Evolutionary conservation across 1,140 invertebrate genomes (phyloP).

Genomic region (Battus philenor): DNA sequence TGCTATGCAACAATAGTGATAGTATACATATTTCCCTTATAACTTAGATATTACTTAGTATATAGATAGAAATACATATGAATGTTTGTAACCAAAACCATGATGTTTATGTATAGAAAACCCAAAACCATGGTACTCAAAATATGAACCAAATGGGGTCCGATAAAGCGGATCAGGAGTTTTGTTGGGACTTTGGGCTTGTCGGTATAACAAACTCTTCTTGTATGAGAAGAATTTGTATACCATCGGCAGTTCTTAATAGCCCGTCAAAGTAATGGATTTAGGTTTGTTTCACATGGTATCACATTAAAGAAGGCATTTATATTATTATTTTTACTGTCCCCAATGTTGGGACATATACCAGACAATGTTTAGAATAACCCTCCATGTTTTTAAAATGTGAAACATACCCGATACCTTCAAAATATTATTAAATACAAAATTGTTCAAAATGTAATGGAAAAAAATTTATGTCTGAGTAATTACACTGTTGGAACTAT

Average conservation of each 20-base stretch:
- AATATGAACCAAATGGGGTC: slow-evolving; percentile 5
- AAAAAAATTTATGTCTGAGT: no score
- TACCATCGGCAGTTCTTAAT: background rate
- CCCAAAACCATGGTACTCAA: slow-evolving; percentile 1
- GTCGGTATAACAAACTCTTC: slow-evolving; percentile 1
- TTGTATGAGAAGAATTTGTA: background rate
- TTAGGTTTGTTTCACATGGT: slow-evolving; percentile 1
- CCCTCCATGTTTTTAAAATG: background rate
- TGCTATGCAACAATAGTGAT: no score
- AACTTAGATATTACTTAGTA: no score
- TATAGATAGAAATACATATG: no score
- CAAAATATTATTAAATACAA: background rate
- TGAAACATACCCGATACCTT: background rate
- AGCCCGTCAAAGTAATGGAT: slow-evolving; percentile 5
- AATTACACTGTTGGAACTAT: no score
- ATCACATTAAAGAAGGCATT: background rate
- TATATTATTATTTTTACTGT: background rate
- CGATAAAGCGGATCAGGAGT: background rate
- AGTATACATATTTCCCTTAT: no score
- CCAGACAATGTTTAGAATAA: background rate
- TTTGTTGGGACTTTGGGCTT: background rate
- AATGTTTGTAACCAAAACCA: no score
- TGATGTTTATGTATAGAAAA: no score
- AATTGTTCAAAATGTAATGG: background rate
- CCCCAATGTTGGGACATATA: no score